These are phyloP conservation scores for Furcifer pardalis DNA, from an alignment of 2,797 vertebrate genomes.

Conservation along the genomic window DNA sequence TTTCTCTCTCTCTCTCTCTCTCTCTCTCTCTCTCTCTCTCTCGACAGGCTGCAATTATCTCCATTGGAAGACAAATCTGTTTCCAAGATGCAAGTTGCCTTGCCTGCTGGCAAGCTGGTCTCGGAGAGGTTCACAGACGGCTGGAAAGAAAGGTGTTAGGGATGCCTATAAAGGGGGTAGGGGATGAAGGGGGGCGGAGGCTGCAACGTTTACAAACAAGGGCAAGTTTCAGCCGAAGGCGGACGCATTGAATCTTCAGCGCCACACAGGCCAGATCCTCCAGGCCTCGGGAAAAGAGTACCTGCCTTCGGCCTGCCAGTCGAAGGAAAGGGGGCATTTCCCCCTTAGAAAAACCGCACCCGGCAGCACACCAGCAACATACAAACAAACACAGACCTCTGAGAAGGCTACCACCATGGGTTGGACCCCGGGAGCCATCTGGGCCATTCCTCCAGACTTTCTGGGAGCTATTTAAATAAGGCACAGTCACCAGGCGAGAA, in stretches of 20 bases:
- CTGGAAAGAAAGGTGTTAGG: slow-evolving; percentile 55
- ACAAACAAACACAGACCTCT: background rate
- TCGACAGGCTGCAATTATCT: slow-evolving; percentile 59
- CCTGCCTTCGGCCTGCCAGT: slow-evolving; percentile 20
- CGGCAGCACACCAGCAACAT: background rate
- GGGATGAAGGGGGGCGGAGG: too few relatives aligned
- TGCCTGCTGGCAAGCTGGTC: slow-evolving; percentile 33
- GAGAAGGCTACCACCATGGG: background rate
- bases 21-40: too few relatives aligned
- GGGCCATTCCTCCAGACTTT: slow-evolving; percentile 35
- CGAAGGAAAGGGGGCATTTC: background rate
- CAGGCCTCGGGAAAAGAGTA: slow-evolving; percentile 44
- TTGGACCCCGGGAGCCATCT: background rate
- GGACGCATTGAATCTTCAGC: slow-evolving; percentile 25
- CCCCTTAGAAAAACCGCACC: background rate
- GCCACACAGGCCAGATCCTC: background rate
- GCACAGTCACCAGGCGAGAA: slow-evolving; percentile 4
- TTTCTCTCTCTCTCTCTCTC: too few relatives aligned
- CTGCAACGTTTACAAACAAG: background rate
- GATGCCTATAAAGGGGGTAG: slow-evolving; percentile 17
- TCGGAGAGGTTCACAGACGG: slow-evolving; percentile 18
- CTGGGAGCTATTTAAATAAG: slow-evolving; percentile 32
- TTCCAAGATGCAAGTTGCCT: slow-evolving; percentile 55
- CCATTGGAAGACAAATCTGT: slow-evolving; percentile 40
- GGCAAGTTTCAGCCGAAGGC: slow-evolving; percentile 42